Evolutionary conservation across 2,888 invertebrate species (phyloP), one percentile per base, ranked within the genome.

Genomic region (Napeogenes sylphis): DNA sequence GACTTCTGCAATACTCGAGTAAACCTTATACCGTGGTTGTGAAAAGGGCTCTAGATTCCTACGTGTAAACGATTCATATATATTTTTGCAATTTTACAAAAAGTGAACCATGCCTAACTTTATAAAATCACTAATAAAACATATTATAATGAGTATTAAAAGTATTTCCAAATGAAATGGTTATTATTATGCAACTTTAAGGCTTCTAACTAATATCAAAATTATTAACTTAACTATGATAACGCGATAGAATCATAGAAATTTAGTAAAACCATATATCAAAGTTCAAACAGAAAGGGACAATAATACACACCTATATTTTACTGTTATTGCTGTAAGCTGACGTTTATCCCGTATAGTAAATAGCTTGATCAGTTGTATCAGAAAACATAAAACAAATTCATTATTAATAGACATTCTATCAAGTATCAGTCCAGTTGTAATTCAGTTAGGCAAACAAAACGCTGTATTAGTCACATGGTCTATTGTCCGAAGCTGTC

Each of bases 391-490:
- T 53, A 35, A 59, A 67, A 65, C 67, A 65, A 67, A 65, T 65
- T 62, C 62, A 67, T 63, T 65, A 67, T 67, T 65, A 63, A 67
- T 59, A 63, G 58, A 60, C 67, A 64, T 67, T 62, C 62, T 64
- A 64, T 67, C 57, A 58, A 56, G 30, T 64, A 68, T 64, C 62
- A 56, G 63, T 56, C 53, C 60, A 57, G 62, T 66, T 64, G 67
- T 67, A 84, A 83, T 81, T 83, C 81, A 81, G 83, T 86, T 85
- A 87, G 79, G 79, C 75, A 83, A 85, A 87, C 89, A 85, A 87
- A 87, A 85, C 81, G 82, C 70, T 75, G 82, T 79, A 83, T 87
- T 88, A 87, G 88, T 88, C 88, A 88, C 82, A 83, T 81, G 76
- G 72, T 76, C 82, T 80, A 88, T 88, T 89, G 88, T 88, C 81